Evolutionary conservation across 2,113 vertebrate genomes (phyloP), one percentile per base, ranked within the genome.

Genomic region (Callaeas wilsoni): DNA sequence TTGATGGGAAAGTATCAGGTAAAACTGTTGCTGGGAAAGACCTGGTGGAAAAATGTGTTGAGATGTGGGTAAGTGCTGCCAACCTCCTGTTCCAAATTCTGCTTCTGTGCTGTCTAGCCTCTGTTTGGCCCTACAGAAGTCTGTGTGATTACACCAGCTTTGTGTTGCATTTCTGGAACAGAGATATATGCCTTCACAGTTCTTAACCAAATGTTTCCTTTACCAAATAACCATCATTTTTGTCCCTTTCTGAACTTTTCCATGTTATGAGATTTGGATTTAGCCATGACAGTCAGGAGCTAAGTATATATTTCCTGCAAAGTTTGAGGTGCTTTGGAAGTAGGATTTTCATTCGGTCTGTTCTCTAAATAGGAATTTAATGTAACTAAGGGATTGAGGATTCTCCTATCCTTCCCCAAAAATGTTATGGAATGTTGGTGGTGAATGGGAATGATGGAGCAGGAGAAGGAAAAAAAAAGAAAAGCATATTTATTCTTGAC

Each of bases 41-140:
- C 60, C 57, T 64, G 20, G 52, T 94, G 88, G 87, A 97, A 94
- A 96, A 97, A 97, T 91, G 77, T 83, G 76, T 94, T 93, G 87
- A 82, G 52, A 74, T 91, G 94, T 86, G 84, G 73, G 68, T 95
- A 73, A 96, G 59, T 1, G 42, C 62, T 97, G 95, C 95, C 96
- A 97, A 87, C 81, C 76, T 97, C 65, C 62, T 55, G 91, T 97
- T 97, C 96, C 96, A 98, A 88, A 90, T 71, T 93, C 82, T 86
- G 79, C 80, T 95, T 93, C 86, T 93, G 91, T 94, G 70, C 95
- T 97, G 92, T 90, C 85, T 77, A 96, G 91, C 78, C 83, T 94
- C 96, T 78, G 32, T 95, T 94, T 96, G 86, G 93, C 92, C 86
- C 79, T 94, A 67, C 70, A 95, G 67, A 92, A 88, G 39, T 94